These are phyloP conservation scores for Melanotaenia boesemani DNA, from an alignment of 2,797 vertebrate genomes.

Conservation along the genomic window DNA sequence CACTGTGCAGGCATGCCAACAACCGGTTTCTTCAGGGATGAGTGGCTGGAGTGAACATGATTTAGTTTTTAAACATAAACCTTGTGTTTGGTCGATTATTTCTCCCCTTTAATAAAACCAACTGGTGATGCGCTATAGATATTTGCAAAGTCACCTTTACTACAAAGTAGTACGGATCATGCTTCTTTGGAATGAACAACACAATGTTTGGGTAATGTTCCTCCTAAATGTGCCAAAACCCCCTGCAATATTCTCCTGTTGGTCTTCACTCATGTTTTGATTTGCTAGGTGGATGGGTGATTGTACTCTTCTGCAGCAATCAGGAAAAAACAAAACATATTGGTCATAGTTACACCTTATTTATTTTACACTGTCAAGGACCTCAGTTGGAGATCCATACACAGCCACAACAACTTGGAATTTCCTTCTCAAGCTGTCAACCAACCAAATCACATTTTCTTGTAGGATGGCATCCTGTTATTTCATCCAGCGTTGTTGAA, in stretches of 20 bases:
- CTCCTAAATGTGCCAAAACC: neutral
- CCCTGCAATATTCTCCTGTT: neutral
- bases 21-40: neutral
- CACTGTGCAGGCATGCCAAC: conserved; percentile 31
- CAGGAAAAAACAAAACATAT: no score
- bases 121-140: neutral
- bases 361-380: no score
- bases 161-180: no score
- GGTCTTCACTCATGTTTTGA: no score
- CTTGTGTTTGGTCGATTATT: neutral
- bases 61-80: neutral
- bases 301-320: neutral
- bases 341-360: no score
- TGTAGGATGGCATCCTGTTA: no score
- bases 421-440: no score
- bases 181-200: neutral
- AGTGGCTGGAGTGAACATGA: neutral
- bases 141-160: neutral
- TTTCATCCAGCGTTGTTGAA: no score
- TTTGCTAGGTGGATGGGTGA: neutral
- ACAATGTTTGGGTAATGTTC: neutral
- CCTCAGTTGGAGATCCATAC: no score
- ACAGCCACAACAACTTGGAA: no score
- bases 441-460: no score
- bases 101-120: neutral